Evolutionary conservation across 2,113 vertebrate species (phyloP), one percentile per base, ranked within the genome.

Genomic region (Sphyrna mokarran): DNA sequence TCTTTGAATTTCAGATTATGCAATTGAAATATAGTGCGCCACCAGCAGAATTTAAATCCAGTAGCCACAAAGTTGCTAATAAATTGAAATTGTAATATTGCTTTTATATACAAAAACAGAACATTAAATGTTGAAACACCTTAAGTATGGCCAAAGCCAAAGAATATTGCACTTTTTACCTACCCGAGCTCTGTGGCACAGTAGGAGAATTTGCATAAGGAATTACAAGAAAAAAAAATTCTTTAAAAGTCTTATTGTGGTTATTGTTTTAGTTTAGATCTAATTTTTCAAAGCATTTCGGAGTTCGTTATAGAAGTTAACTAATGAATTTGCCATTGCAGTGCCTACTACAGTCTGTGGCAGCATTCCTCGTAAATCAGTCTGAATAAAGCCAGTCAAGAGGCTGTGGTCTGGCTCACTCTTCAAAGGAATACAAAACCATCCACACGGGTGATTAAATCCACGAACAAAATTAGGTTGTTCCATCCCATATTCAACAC

Each of bases 301-400:
- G 96, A 98, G 97, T 76, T 98, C 98, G 18, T 96, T 96, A 95
- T 98, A 98, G 97, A 98, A 98, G 96, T 96, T 98, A 95, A 96
- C 61, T 83, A 98, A 97, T 0, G 98, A 97, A 96, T 97, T 97
- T 91, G 98, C 98, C 98, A 98, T 98, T 95, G 98, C 98, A 26
- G 98, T 97, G 83, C 98, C 98, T 61, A 98, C 98, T 0, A 97
- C 98, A 87, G 98, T 97, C 89, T 98, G 98, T 5, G 98, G 98
- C 1, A 98, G 96, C 97, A 98, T 97, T 10, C 98, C 98, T 85
- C 97, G 97, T 8, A 98, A 97, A 48, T 98, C 98, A 0, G 98
- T 98, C 97, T 98, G 98, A 96, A 98, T 98, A 94, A 98, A 98
- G 40, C 98, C 98, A 0, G 98, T 98, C 96, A 98, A 95, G 68